These are phyloP conservation scores for Drosophila nigromelanica DNA, from an alignment of 1,140 invertebrate species.

Conservation along the genomic window DNA sequence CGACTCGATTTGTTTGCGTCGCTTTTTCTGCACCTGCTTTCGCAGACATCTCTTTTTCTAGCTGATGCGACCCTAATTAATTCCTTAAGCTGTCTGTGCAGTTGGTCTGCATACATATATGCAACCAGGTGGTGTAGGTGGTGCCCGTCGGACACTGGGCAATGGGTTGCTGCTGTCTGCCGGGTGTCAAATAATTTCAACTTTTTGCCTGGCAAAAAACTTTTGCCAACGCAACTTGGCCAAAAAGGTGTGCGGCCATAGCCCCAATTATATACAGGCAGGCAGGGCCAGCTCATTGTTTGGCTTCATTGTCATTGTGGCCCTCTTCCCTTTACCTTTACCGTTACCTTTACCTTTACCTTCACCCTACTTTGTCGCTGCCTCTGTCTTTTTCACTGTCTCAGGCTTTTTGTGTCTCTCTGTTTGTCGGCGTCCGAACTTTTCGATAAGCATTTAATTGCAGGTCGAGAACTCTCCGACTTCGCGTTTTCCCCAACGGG, in stretches of 20 bases:
- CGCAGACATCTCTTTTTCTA: slow-evolving; percentile 7
- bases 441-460: slow-evolving; percentile 79
- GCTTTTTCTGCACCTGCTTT: slow-evolving; percentile 17
- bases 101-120: slow-evolving; percentile 1
- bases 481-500: slow-evolving; percentile 29
- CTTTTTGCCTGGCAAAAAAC: slow-evolving; percentile 12
- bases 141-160: background rate
- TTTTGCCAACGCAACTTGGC: slow-evolving; percentile 25
- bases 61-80: slow-evolving; percentile 35
- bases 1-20: slow-evolving; percentile 59
- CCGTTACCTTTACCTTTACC: slow-evolving; percentile 37
- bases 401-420: slow-evolving; percentile 5
- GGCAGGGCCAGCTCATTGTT: slow-evolving; percentile 16
- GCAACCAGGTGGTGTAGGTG: slow-evolving; percentile 5
- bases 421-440: slow-evolving; percentile 46
- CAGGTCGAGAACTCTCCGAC: slow-evolving; percentile 64
- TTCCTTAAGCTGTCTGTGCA: slow-evolving; percentile 38
- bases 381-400: background rate
- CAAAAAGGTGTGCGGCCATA: slow-evolving; percentile 11
- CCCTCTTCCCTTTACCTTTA: background rate
- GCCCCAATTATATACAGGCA: slow-evolving; percentile 64
- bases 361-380: slow-evolving; percentile 39
- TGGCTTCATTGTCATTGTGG: slow-evolving; percentile 50
- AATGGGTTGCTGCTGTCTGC: slow-evolving; percentile 1
- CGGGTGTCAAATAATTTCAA: slow-evolving; percentile 17